A percentile compares a stretch with the other conserved stretches of the same genome.
phyloP scores from a whole-genome alignment of 2,113 vertebrate genomes.

The Megaleporinus macrocephalus region DNA sequence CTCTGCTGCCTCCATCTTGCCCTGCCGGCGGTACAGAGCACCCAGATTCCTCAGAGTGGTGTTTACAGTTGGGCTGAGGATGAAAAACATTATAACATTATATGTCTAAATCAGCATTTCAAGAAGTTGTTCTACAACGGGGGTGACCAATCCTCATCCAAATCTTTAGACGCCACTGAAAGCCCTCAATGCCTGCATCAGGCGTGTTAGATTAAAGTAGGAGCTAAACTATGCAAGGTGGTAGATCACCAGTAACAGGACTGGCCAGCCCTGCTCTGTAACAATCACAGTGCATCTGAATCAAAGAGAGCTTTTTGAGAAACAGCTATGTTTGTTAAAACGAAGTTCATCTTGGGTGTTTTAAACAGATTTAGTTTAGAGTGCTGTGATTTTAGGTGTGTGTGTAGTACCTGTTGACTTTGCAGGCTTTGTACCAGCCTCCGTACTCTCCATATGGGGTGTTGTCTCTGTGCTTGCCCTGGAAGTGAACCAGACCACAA shows the following conservation, averaged over 20 bases:
- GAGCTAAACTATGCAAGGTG: no score
- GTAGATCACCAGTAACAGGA: no score
- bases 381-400: background rate
- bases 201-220: no score
- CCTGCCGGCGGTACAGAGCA: constrained; percentile 84
- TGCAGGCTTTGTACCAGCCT: constrained; percentile 99
- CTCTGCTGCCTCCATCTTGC: constrained; percentile 86
- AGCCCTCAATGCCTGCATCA: no score
- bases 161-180: no score
- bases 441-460: constrained; percentile 93
- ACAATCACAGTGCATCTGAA: background rate
- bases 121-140: background rate
- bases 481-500: constrained; percentile 58
- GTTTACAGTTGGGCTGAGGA: constrained; percentile 71
- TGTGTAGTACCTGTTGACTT: constrained; percentile 89
- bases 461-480: constrained; percentile 89
- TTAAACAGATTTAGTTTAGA: no score
- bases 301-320: background rate
- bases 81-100: constrained; percentile 1
- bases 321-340: background rate
- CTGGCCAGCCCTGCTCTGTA: background rate
- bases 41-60: constrained; percentile 84
- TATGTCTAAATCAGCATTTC: background rate
- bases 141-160: no score
- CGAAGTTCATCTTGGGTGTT: background rate